phyloP scores from a whole-genome alignment of 2,888 invertebrate genomes.

The Agrochola litura region DNA sequence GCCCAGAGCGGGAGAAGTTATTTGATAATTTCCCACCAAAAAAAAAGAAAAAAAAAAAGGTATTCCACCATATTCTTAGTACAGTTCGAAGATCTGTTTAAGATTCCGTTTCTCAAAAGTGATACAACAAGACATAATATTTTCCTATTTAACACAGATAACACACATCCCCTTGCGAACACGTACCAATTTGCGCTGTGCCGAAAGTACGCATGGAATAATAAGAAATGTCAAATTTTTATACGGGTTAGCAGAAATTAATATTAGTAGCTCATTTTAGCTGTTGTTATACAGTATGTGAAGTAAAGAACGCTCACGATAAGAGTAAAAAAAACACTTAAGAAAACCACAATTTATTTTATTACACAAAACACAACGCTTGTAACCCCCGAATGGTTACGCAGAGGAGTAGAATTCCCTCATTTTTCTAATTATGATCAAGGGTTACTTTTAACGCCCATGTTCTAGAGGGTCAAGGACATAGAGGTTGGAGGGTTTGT shows the following conservation, averaged over 20 bases:
- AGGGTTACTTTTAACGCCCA: background rate
- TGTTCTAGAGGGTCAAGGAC: background rate
- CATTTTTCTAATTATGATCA: background rate
- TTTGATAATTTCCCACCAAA: too few species aligned
- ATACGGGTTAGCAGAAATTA: conserved; percentile 59
- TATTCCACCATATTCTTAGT: background rate
- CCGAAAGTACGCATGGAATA: conserved; percentile 84
- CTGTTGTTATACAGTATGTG: conserved; percentile 39
- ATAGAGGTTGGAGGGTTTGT: too few species aligned
- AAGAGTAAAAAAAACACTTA: background rate
- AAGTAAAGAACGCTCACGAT: conserved; percentile 19
- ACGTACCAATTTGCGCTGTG: conserved; percentile 90
- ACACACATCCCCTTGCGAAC: conserved; percentile 59
- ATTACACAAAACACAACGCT: background rate
- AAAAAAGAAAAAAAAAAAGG: too few species aligned
- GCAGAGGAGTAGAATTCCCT: background rate
- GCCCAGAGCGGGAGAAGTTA: too few species aligned
- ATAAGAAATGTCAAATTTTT: conserved; percentile 87
- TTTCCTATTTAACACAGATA: conserved; percentile 40
- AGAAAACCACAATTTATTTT: background rate
- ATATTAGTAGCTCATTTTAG: conserved; percentile 39
- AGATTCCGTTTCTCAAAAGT: conserved; percentile 19
- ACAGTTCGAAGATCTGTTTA: background rate
- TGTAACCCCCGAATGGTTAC: background rate
- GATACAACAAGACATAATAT: conserved; percentile 70